Percentiles rank a stretch among this genome's conserved stretches.
These are phyloP conservation scores for Chrysotoxum bicinctum DNA, from an alignment of 2,888 invertebrate species.

Conservation along the genomic window DNA sequence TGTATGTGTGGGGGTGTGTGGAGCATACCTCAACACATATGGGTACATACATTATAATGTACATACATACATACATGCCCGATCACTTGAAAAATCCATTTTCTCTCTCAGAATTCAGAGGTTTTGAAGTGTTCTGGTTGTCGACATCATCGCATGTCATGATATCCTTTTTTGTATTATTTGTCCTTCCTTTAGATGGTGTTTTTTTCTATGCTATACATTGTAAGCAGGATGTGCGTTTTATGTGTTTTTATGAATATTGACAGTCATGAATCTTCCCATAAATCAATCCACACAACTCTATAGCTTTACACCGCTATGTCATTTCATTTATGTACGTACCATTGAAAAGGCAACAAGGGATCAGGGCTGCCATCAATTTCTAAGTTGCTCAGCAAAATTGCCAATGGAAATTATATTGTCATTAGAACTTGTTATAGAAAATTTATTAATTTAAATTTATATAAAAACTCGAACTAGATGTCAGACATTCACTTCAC, in stretches of 20 bases:
- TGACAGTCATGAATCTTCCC: conserved; percentile 62
- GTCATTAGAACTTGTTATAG: too few species aligned
- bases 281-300: conserved; percentile 60
- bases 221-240: conserved; percentile 28
- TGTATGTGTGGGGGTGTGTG: neutral
- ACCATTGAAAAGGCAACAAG: conserved; percentile 1
- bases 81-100: conserved; percentile 67
- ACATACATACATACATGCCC: neutral
- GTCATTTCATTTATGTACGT: neutral
- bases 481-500: too few species aligned
- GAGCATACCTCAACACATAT: conserved; percentile 5
- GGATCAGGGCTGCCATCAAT: neutral
- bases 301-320: neutral
- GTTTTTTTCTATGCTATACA: conserved; percentile 33
- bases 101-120: conserved; percentile 27
- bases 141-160: conserved; percentile 53
- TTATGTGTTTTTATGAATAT: conserved; percentile 45
- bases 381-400: too few species aligned
- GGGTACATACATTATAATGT: too few species aligned
- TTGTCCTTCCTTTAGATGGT: neutral
- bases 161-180: conserved; percentile 38
- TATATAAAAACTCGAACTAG: too few species aligned
- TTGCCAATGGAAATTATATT: too few species aligned
- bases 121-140: conserved; percentile 50
- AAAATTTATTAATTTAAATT: too few species aligned